Base-by-base conservation (phyloP, 2,888 invertebrate species). In the Pseudococcus jackbeardsleyi region DNA sequence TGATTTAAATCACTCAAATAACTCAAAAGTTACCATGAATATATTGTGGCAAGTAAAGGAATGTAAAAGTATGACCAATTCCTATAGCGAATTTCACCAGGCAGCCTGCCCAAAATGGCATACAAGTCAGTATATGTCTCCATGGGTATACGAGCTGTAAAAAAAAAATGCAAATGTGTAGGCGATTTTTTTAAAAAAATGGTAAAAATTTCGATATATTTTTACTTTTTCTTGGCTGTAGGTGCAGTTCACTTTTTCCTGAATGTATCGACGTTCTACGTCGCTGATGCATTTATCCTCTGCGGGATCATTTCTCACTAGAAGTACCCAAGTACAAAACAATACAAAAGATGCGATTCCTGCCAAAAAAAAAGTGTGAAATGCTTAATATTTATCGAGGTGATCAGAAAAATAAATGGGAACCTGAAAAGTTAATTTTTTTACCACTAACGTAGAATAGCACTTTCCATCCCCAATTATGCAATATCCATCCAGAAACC, bases 191-290 rank as follows among this genome's bases (percentile, higher is more conserved):
- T 33, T 33, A 33, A 33, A 33, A 33, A 33, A 33, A 33, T 33
- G 1, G 3, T 33, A 2, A 33, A 33, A 33, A 33, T 33, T 3
- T 1, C 26, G 26, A 33, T 1, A 42, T n/a, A 12, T 15, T 15
- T 39, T 9, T 42, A 79, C 79, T 39, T 79, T 79, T 79, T 79
- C 42, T 8, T 79, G 5, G 8, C 15, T 17, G n/a, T 39, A 17
- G 79, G 7, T n/a, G 7, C 42, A 26, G 17, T 54, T 92, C 19
- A 93, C 91, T 19, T 92, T 92, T 19, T 91, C 91, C 90, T 94
- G 93, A 90, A 96, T 96, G 90, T 95, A 96, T 89, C 94, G 94
- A 4, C 95, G 92, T 91, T 97, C 96, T 48, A 94, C 93, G 68
- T 94, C 92, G 0, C 94, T 93, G 84, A 97, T 96, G 89, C 93